A percentile compares a stretch with the other conserved stretches of the same genome.
Conservation (phyloP, 2,797 vertebrate genomes). For the Psittacula echo region DNA sequence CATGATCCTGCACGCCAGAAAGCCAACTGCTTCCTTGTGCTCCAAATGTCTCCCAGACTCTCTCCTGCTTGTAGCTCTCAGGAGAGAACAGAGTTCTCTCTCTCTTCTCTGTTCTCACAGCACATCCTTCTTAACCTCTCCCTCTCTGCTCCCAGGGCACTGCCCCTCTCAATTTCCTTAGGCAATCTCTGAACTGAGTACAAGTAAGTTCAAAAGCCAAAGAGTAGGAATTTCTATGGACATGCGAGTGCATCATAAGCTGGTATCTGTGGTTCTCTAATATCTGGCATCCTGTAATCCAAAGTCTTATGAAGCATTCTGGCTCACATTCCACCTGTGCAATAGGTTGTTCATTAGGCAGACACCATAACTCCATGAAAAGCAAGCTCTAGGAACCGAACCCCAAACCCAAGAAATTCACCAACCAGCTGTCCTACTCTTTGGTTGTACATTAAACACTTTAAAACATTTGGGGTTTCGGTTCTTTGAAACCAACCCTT, state of each 20-base stretch:
- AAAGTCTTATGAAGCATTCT: not conserved
- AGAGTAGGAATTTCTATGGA: not conserved
- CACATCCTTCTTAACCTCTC: not conserved
- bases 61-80: not conserved
- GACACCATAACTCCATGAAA: not conserved
- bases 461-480: not conserved
- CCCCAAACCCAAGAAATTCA: not conserved
- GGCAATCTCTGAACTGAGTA: not conserved
- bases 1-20: not conserved
- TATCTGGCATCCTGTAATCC: not conserved
- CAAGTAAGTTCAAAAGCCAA: not conserved
- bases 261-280: not conserved
- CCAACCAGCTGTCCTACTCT: not conserved
- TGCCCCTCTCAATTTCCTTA: not conserved
- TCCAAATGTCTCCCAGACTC: not conserved
- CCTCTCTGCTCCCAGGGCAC: not conserved
- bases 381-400: not conserved
- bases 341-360: not conserved
- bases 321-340: conserved; percentile 2
- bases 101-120: not conserved
- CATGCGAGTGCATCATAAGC: not conserved
- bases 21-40: accelerated
- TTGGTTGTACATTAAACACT: not conserved
- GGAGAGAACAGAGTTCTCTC: not conserved
- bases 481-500: not conserved